Evolutionary conservation across 2,888 invertebrate genomes (phyloP).

Genomic region (Drosophila anceps): DNA sequence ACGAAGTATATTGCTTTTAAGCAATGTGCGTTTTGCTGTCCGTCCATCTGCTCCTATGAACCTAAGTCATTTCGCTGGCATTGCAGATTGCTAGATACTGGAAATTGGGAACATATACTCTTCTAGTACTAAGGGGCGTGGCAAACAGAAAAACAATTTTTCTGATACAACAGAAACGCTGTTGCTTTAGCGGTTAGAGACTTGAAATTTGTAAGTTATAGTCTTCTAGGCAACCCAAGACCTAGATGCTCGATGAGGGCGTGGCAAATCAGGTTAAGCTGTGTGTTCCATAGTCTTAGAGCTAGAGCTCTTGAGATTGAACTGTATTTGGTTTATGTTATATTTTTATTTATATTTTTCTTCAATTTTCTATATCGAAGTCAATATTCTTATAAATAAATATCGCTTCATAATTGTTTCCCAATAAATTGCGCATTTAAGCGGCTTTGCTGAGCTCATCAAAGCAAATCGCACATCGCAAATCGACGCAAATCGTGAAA

Average conservation of each 20-base stretch:
- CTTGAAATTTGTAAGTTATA: too few species aligned
- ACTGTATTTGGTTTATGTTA: neutral
- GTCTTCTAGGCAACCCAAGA: too few species aligned
- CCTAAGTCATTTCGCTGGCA: neutral
- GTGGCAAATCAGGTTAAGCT: too few species aligned
- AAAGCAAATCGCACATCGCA: conserved; percentile 21
- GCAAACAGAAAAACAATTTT: too few species aligned
- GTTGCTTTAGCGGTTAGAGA: too few species aligned
- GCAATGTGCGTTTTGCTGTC: neutral
- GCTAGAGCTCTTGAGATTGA: too few species aligned
- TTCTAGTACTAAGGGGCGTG: too few species aligned
- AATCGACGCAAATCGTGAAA: conserved; percentile 29
- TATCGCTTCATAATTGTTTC: neutral
- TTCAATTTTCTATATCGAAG: neutral
- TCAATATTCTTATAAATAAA: neutral
- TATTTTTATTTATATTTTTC: neutral
- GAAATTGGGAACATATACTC: too few species aligned
- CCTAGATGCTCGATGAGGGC: too few species aligned
- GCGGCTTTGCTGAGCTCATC: conserved; percentile 38
- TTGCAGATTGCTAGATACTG: too few species aligned
- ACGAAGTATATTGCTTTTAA: neutral
- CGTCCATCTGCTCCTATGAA: neutral
- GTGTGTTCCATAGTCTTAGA: too few species aligned
- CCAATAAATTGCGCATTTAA: neutral
- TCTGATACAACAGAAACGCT: too few species aligned